These are phyloP conservation scores for Aptenodytes forsteri DNA, from an alignment of 2,113 vertebrate species.

Conservation along the genomic window DNA sequence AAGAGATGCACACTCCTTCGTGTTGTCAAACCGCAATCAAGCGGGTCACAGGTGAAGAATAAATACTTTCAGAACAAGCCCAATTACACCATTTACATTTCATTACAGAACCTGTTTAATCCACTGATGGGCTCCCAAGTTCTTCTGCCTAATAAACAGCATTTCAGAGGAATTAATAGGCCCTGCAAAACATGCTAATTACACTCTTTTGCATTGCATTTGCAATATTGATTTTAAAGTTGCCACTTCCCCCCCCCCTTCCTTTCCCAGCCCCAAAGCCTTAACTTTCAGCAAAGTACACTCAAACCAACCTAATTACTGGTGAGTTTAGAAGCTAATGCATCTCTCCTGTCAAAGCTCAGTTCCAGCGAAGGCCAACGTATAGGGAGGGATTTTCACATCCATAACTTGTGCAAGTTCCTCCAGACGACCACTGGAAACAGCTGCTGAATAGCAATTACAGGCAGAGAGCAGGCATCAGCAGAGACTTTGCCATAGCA, in stretches of 20 bases:
- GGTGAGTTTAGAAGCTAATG: conserved; percentile 18
- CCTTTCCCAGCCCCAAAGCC: neutral
- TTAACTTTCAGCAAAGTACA: conserved; percentile 34
- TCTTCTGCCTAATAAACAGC: conserved; percentile 70
- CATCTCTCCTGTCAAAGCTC: conserved; percentile 2
- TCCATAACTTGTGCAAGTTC: conserved; percentile 2
- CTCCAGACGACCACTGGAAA: conserved; percentile 55
- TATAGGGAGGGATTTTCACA: neutral
- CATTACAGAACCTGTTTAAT: conserved; percentile 74
- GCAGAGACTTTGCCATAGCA: conserved; percentile 63
- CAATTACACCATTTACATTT: conserved; percentile 80
- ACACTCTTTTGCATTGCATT: conserved; percentile 60
- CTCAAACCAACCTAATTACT: conserved; percentile 38
- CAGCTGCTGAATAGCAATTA: conserved; percentile 70
- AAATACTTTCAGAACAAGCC: conserved; percentile 78
- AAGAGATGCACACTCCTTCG: conserved; percentile 69
- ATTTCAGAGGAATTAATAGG: conserved; percentile 71
- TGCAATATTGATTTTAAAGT: conserved; percentile 66
- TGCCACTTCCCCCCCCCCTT: conserved; percentile 1
- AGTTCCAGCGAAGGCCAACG: neutral
- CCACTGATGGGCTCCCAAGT: conserved; percentile 66
- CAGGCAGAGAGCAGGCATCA: conserved; percentile 44
- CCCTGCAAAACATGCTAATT: conserved; percentile 69
- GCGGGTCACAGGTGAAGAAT: conserved; percentile 75
- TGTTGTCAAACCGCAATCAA: conserved; percentile 79